A percentile compares a stretch with the other conserved stretches of the same genome.
These are phyloP conservation scores for Artemia sinica DNA, from an alignment of 2,888 invertebrate genomes.

Conservation along the genomic window DNA sequence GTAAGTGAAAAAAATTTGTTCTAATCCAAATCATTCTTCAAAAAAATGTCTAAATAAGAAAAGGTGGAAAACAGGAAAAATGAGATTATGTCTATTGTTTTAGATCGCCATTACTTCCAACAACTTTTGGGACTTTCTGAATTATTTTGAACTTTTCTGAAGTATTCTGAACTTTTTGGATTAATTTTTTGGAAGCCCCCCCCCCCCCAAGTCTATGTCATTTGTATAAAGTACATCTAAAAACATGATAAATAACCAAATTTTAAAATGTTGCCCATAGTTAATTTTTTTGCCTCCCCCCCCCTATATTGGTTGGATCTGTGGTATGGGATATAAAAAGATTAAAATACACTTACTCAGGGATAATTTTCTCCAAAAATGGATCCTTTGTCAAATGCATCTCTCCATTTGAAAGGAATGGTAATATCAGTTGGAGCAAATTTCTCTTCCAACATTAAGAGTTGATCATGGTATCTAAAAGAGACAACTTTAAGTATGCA, in stretches of 20 bases:
- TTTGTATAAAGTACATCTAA: background rate
- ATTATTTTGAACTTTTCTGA: too few relatives aligned
- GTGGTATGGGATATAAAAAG: constrained; percentile 17
- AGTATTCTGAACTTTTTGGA: too few relatives aligned
- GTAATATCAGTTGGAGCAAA: background rate
- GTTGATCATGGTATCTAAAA: constrained; percentile 8
- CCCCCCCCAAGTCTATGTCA: too few relatives aligned
- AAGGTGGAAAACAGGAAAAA: too few relatives aligned
- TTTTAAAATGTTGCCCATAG: background rate
- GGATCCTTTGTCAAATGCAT: constrained; percentile 90
- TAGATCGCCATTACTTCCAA: too few relatives aligned
- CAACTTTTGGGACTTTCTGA: too few relatives aligned
- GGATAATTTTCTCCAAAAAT: constrained; percentile 77
- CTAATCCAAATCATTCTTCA: too few relatives aligned
- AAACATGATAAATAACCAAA: background rate
- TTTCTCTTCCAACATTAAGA: constrained; percentile 5
- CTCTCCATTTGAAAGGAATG: constrained; percentile 40
- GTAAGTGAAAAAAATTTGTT: too few relatives aligned
- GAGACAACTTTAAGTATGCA: background rate
- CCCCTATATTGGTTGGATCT: background rate
- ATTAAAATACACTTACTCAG: constrained; percentile 48
- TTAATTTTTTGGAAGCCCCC: too few relatives aligned
- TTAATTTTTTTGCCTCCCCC: background rate
- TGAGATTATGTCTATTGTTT: too few relatives aligned
- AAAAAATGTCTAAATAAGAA: too few relatives aligned